Conservation (phyloP, 2,797 vertebrate species). For the Hydrolagus colliei region DNA sequence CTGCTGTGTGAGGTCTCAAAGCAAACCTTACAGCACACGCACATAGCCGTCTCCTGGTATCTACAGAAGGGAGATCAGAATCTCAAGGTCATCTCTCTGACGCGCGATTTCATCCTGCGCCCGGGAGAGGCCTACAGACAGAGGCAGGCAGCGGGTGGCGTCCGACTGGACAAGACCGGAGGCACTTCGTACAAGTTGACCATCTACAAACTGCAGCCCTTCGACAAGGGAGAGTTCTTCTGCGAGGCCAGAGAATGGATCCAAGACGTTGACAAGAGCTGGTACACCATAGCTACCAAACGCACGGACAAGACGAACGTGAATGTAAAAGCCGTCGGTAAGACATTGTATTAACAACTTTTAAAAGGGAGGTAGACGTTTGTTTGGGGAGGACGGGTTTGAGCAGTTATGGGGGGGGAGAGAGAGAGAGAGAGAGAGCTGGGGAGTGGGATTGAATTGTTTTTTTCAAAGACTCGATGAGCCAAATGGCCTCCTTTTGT, state of each 20-base stretch:
- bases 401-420: too few species aligned
- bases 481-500: too few species aligned
- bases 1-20: conserved; percentile 80
- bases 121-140: conserved; percentile 74
- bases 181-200: conserved; percentile 77
- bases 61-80: conserved; percentile 66
- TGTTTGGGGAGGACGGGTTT: too few species aligned
- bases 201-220: conserved; percentile 83
- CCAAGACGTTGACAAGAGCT: conserved; percentile 80
- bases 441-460: too few species aligned
- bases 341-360: conserved; percentile 38
- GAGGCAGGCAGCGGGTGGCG: conserved; percentile 76
- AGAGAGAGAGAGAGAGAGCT: too few species aligned
- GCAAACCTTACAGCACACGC: conserved; percentile 79
- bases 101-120: conserved; percentile 77
- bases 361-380: too few species aligned
- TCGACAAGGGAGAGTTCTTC: conserved; percentile 87
- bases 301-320: conserved; percentile 78
- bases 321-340: conserved; percentile 85
- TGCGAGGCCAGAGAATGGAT: conserved; percentile 93
- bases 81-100: conserved; percentile 76
- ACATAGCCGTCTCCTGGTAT: conserved; percentile 85
- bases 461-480: too few species aligned
- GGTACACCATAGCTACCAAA: conserved; percentile 89
- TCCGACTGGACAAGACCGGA: conserved; percentile 83